Evolutionary conservation across 2,113 vertebrate genomes (phyloP), one percentile per base, ranked within the genome.

Genomic region (Mustela nigripes): DNA sequence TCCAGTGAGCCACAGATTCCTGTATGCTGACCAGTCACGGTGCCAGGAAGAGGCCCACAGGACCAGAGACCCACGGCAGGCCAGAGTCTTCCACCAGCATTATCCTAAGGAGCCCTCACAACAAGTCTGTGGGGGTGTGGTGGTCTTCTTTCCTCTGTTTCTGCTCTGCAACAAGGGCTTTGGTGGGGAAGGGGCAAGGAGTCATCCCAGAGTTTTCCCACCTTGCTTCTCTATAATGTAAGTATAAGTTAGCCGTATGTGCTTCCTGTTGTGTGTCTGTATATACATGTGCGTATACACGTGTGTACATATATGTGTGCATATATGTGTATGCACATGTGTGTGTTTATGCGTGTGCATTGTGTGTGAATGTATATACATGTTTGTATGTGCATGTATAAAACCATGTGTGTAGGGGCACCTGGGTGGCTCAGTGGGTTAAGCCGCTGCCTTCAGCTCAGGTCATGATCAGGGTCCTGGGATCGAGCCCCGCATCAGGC

Each of bases 201-300:
- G 24, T 24, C 11, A 90, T 74, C 83, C 45, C 63, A 97, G 58
- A 94, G 79, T 28, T 62, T 56, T 24, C 24, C 58, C 31, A 82
- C 73, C 22, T 94, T 14, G 22, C n/a, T 89, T 83, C 19, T 45
- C 76, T 94, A 16, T 80, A 90, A 94, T 15, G 6, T 33, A 73
- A 69, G n/a, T 33, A 19, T 90, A 74, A 84, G 33, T 95, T 81
- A 86, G 50, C n/a, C n/a, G 60, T 60, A 58, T 83, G 60, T 39
- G 42, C 16, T 71, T 84, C 18, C 36, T 76, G 45, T 91, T 73
- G 12, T 78, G 24, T 26, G 22, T 58, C 4, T 39, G 21, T 16
- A 2, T 45, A 4, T 39, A 22, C 0, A 1, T 5, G 9, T 21
- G 21, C 2, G 4, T n/a, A 10, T 24, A 24, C 33, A 1, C 62